phyloP scores from a whole-genome alignment of 2,113 vertebrate species.

The Acanthisitta chloris region DNA sequence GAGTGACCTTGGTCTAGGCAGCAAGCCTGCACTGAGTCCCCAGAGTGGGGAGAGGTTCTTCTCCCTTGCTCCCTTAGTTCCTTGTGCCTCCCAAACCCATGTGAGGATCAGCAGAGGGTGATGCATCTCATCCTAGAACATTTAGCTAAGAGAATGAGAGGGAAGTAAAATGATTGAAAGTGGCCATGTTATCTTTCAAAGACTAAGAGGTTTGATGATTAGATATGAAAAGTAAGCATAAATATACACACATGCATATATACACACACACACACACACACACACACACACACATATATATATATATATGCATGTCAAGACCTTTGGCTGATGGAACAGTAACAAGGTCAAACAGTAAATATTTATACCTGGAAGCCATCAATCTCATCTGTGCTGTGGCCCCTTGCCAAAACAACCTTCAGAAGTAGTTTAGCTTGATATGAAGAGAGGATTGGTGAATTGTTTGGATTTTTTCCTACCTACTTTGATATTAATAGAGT shows the following conservation, averaged over 20 bases:
- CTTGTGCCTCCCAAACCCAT: neutral
- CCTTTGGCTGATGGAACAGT: conserved; percentile 24
- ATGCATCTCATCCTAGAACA: neutral
- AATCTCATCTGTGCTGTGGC: conserved; percentile 3
- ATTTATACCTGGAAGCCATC: conserved; percentile 48
- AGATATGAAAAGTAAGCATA: neutral
- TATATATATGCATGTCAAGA: neutral
- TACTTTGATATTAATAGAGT: neutral
- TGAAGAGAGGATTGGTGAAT: neutral
- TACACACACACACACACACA: too few relatives aligned
- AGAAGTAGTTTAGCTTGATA: conserved; percentile 3
- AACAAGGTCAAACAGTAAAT: conserved; percentile 53
- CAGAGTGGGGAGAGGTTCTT: neutral
- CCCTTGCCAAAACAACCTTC: conserved; percentile 22
- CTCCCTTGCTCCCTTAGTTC: neutral
- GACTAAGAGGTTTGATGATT: neutral
- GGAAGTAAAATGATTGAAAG: neutral
- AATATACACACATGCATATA: neutral
- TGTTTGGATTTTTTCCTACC: neutral
- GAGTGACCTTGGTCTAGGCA: neutral
- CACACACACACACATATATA: too few relatives aligned
- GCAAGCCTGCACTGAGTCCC: neutral
- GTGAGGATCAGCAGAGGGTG: neutral
- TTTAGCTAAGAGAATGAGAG: neutral
- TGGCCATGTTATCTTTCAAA: neutral